Evolutionary conservation across 2,888 invertebrate species (phyloP).

Genomic region (Drosophila nr. medialis): DNA sequence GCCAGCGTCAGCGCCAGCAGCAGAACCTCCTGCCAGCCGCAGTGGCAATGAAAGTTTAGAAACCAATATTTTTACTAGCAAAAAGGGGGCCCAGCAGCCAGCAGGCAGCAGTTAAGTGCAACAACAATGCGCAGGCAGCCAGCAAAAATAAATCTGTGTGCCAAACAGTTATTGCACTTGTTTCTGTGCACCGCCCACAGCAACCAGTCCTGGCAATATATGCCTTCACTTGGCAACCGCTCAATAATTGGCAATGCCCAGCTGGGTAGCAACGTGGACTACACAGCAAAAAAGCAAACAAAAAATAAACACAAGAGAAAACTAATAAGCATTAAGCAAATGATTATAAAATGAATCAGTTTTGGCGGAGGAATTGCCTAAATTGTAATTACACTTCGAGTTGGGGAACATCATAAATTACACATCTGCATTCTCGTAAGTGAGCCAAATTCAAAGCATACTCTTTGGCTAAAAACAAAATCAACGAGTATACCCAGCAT

Average conservation of each 20-base stretch:
- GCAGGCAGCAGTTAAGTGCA: not conserved
- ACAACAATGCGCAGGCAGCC: slow-evolving; percentile 28
- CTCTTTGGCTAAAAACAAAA: not conserved
- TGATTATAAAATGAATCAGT: not conserved
- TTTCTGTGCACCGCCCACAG: slow-evolving; percentile 62
- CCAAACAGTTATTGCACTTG: slow-evolving; percentile 81
- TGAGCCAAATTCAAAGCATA: not conserved
- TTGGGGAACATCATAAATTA: not conserved
- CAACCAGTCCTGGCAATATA: slow-evolving; percentile 59
- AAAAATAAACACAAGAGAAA: not conserved
- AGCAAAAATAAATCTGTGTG: slow-evolving; percentile 78
- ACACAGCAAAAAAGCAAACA: slow-evolving; percentile 1
- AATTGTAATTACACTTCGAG: not conserved
- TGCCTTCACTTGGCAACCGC: slow-evolving; percentile 70
- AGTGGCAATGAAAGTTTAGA: slow-evolving; percentile 75
- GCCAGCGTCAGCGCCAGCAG: slow-evolving; percentile 12
- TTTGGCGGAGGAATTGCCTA: not conserved
- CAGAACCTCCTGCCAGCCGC: slow-evolving; percentile 48
- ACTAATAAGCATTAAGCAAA: not conserved
- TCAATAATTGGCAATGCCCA: slow-evolving; percentile 70
- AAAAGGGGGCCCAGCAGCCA: slow-evolving; percentile 13
- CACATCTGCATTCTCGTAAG: not conserved
- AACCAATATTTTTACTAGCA: slow-evolving; percentile 70
- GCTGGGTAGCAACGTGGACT: slow-evolving; percentile 39
- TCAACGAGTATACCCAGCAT: not conserved